Conservation (phyloP, 1,140 invertebrate genomes). For the Aphis craccivora region DNA sequence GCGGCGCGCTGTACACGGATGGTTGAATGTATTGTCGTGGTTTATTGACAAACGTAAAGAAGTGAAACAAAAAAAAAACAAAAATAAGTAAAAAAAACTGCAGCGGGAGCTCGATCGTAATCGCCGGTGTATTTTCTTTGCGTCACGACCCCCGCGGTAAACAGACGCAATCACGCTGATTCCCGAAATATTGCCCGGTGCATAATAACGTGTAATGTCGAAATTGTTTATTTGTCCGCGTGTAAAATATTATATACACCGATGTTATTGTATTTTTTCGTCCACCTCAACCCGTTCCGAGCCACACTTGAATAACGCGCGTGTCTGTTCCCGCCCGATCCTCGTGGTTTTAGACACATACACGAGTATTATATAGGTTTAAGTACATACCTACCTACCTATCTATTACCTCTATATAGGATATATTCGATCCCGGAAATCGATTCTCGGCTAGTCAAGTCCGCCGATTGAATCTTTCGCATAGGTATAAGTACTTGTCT, state of each 20-base stretch:
- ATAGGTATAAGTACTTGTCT: too few relatives aligned
- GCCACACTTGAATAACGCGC: neutral
- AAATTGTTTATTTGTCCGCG: neutral
- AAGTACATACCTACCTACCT: too few relatives aligned
- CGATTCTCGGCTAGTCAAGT: too few relatives aligned
- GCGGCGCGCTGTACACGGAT: neutral
- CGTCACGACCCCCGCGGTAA: neutral
- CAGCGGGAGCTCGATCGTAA: slow-evolving; percentile 54
- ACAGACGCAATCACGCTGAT: slow-evolving; percentile 5
- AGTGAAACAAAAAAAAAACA: neutral
- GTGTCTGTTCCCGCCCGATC: neutral
- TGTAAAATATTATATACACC: neutral
- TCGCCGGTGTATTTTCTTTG: slow-evolving; percentile 43
- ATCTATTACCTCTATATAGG: too few relatives aligned
- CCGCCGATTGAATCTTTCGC: too few relatives aligned
- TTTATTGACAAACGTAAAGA: slow-evolving; percentile 47
- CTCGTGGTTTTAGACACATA: neutral
- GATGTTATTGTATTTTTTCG: neutral
- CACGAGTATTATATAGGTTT: too few relatives aligned
- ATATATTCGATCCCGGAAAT: too few relatives aligned
- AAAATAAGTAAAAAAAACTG: slow-evolving; percentile 6
- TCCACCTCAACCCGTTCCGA: neutral
- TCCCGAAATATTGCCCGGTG: slow-evolving; percentile 9
- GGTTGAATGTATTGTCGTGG: slow-evolving; percentile 40
- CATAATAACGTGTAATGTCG: neutral